Evolutionary conservation across 2,113 vertebrate species (phyloP).

Genomic region (Xiphophorus hellerii): DNA sequence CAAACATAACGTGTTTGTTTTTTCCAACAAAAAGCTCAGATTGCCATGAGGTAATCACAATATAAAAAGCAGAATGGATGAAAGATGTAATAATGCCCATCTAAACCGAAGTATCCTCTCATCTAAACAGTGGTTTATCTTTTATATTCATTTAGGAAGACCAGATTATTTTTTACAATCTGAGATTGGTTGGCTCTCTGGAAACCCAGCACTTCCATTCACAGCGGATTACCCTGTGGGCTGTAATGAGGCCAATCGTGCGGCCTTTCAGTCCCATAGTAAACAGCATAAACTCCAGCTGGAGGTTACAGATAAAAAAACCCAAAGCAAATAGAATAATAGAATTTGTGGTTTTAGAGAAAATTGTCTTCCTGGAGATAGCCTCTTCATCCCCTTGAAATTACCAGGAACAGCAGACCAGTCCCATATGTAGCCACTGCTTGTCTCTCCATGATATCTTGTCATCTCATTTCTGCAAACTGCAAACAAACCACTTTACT

Average conservation of each 20-base stretch:
- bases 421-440: neutral
- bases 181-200: neutral
- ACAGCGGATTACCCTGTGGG: neutral
- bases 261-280: neutral
- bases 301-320: neutral
- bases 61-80: neutral
- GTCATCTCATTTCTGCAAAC: neutral
- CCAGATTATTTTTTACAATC: neutral
- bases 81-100: neutral
- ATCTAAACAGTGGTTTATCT: neutral
- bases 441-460: neutral
- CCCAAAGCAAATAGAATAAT: neutral
- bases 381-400: neutral
- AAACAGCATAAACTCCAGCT: neutral
- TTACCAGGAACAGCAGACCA: neutral
- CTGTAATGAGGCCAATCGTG: conserved; percentile 1
- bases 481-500: neutral
- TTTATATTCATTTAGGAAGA: neutral
- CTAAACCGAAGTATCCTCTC: too few species aligned
- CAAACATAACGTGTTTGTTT: neutral
- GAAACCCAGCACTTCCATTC: neutral
- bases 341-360: neutral
- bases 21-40: neutral
- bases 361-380: neutral
- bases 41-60: neutral